Conservation (phyloP, 2,888 invertebrate genomes). For the Ypsolopha scabrella region DNA sequence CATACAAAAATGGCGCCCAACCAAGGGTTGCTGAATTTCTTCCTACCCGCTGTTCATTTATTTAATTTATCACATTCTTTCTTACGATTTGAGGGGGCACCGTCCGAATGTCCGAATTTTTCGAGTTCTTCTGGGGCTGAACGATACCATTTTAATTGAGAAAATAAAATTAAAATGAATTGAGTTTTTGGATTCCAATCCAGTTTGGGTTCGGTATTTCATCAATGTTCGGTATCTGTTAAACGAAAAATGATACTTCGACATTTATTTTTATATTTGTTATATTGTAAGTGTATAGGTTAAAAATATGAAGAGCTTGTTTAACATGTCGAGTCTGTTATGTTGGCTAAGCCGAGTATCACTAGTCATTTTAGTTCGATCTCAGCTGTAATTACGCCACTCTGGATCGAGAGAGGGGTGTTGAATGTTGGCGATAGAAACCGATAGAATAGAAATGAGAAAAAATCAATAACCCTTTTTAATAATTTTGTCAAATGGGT, state of each 20-base stretch:
- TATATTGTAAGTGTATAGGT: not conserved
- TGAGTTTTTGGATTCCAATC: conserved; percentile 4
- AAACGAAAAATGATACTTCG: not conserved
- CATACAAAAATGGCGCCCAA: not conserved
- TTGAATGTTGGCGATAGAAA: too few relatives aligned
- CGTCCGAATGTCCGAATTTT: conserved; percentile 59
- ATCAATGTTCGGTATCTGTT: not conserved
- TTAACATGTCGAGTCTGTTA: not conserved
- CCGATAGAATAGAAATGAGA: too few relatives aligned
- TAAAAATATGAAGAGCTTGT: not conserved
- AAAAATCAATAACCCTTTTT: too few relatives aligned
- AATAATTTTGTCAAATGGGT: too few relatives aligned
- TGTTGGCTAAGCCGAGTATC: conserved; percentile 17
- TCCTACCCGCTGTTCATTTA: conserved; percentile 56
- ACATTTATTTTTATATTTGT: not conserved
- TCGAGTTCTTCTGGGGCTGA: conserved; percentile 30
- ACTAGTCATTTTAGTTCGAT: conserved; percentile 63
- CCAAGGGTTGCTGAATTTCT: conserved; percentile 60
- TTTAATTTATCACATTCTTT: conserved; percentile 63
- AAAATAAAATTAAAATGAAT: conserved; percentile 6
- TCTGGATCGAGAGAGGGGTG: too few relatives aligned
- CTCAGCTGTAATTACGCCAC: conserved; percentile 48
- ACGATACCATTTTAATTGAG: conserved; percentile 1
- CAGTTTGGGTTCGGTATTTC: not conserved
- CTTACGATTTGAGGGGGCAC: conserved; percentile 49